Evolutionary conservation across 92 coral and sea anemone species (phyloP), one percentile per base, ranked within the genome.

Genomic region (Parazoanthus atlanticus): DNA sequence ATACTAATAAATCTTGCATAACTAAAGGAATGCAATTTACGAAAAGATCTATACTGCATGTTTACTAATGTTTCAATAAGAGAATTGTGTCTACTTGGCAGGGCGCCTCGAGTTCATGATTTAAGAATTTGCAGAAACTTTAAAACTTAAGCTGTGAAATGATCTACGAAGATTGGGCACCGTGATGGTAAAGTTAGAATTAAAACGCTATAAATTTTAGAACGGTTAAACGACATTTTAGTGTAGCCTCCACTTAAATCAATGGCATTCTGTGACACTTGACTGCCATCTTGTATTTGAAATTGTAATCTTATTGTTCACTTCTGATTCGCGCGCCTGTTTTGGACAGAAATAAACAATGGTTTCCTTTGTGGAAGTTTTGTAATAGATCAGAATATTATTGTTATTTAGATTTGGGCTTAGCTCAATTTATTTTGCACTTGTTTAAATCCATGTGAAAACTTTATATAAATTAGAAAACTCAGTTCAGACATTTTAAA

Each of bases 1-100:
- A 9, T 34, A 7, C 46, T 7, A 15, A 13, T 15, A 38, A 0
- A 5, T 13, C 65, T 82, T 25, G 15, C 34, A 41, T 28, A 72
- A 84, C n/a, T 84, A 23, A 30, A 34, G 87, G 87, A 84, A 84
- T 84, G 87, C 33, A 41, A 43, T 38, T 31, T 33, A 74, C 26
- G 13, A 19, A 36, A 33, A 36, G 26, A 21, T 61, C 69, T 19
- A 21, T 5, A 61, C 23, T 61, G 17, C 26, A 19, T 61, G 69
- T 46, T 46, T 46, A 46, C 10, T 46, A 9, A 65, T 65, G 71
- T 71, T 71, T 72, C 76, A 72, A 72, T 30, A 72, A 29, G 16
- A 7, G 19, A 26, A 43, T 78, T 78, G 58, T 43, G 82, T 38
- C 64, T 23, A 80, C 34, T 71, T n/a, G 38, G 66, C 25, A 0